A percentile compares a stretch with the other conserved stretches of the same genome.
Evolutionary conservation across 2,888 invertebrate species (phyloP).

Genomic region (Thumatha senex): DNA sequence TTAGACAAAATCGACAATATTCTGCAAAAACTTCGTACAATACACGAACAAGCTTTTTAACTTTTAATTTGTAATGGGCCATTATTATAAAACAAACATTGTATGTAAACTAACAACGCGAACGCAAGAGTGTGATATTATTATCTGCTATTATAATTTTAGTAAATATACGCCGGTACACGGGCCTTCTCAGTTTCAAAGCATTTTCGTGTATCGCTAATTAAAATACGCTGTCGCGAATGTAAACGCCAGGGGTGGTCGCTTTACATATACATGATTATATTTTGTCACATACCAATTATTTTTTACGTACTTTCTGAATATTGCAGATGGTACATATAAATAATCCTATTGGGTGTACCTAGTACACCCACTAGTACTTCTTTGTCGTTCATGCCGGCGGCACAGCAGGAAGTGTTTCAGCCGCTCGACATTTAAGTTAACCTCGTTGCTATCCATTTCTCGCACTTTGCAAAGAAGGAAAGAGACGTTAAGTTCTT

Average conservation of each 20-base stretch:
- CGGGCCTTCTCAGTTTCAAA: slow-evolving; percentile 63
- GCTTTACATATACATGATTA: slow-evolving; percentile 52
- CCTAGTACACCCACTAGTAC: no score
- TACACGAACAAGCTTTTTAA: slow-evolving; percentile 56
- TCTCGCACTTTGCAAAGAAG: no score
- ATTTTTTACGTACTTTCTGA: slow-evolving; percentile 47
- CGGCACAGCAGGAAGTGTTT: no score
- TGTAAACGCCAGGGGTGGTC: slow-evolving; percentile 58
- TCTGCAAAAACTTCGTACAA: slow-evolving; percentile 20
- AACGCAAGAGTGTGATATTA: slow-evolving; percentile 60
- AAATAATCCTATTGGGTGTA: no score
- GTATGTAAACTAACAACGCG: slow-evolving; percentile 48
- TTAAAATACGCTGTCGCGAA: slow-evolving; percentile 78
- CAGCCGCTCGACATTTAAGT: no score
- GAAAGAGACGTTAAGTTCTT: no score
- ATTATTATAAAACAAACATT: slow-evolving; percentile 48
- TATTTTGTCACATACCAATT: slow-evolving; percentile 66
- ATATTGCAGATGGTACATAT: no score
- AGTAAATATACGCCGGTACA: slow-evolving; percentile 49
- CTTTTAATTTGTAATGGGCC: slow-evolving; percentile 56
- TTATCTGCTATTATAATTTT: slow-evolving; percentile 69
- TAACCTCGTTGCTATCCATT: no score
- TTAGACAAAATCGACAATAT: slow-evolving; percentile 14
- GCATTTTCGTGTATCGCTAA: slow-evolving; percentile 82
- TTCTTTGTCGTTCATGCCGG: no score